These are phyloP conservation scores for Pocillopora grandis DNA, from an alignment of 92 coral and sea anemone genomes.

Conservation along the genomic window DNA sequence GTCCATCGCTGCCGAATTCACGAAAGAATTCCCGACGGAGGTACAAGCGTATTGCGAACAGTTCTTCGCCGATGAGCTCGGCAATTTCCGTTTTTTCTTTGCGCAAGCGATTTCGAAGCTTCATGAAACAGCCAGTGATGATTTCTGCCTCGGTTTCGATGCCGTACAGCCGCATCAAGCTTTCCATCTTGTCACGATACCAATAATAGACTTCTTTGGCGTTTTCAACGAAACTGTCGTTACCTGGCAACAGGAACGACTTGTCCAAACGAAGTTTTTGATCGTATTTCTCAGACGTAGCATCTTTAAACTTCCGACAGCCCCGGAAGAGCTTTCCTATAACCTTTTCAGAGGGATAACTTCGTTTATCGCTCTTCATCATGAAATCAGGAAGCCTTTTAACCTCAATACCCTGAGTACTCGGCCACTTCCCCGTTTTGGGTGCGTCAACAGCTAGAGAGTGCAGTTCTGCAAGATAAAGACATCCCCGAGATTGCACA, in stretches of 20 bases:
- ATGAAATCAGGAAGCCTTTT: slow-evolving; percentile 85
- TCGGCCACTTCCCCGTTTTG: slow-evolving; percentile 88
- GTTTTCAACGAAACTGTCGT: slow-evolving; percentile 49
- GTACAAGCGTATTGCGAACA: slow-evolving; percentile 54
- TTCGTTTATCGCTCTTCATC: slow-evolving; percentile 85
- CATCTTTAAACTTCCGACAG: slow-evolving; percentile 74
- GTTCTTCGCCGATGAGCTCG: slow-evolving; percentile 60
- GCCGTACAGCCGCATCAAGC: slow-evolving; percentile 85
- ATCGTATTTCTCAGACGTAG: slow-evolving; percentile 46
- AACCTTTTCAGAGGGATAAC: slow-evolving; percentile 79
- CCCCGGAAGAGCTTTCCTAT: slow-evolving; percentile 88
- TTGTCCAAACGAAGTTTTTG: slow-evolving; percentile 62
- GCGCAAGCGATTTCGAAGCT: slow-evolving; percentile 81
- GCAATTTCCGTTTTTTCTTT: slow-evolving; percentile 87
- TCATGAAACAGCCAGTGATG: slow-evolving; percentile 86
- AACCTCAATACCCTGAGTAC: neutral
- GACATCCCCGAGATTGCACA: slow-evolving; percentile 77
- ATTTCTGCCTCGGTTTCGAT: slow-evolving; percentile 86
- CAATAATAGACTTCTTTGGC: slow-evolving; percentile 69
- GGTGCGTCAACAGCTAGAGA: slow-evolving; percentile 97
- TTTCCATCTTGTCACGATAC: slow-evolving; percentile 70
- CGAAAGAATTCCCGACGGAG: slow-evolving; percentile 74
- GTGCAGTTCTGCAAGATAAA: slow-evolving; percentile 80
- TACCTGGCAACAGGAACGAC: slow-evolving; percentile 66
- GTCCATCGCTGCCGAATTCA: slow-evolving; percentile 66